These are phyloP conservation scores for Ptiloglossa arizonensis DNA, from an alignment of 1,140 invertebrate genomes.

Conservation along the genomic window DNA sequence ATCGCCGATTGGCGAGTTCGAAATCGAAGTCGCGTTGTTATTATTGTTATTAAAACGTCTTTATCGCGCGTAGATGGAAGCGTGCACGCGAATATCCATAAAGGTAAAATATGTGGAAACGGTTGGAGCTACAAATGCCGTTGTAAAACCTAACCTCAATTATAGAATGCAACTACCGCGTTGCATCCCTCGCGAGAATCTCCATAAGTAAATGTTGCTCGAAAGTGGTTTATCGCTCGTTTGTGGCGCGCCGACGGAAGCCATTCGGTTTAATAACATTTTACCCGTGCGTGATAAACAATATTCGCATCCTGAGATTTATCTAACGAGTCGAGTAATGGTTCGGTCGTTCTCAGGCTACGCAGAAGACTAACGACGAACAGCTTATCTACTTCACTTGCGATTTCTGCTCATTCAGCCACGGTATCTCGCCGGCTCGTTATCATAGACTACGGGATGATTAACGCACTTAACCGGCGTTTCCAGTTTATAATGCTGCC, in stretches of 20 bases:
- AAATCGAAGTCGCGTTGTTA: too few species aligned
- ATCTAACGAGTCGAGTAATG: conserved; percentile 20
- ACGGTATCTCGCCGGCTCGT: conserved; percentile 18
- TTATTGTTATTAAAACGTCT: too few species aligned
- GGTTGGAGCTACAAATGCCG: too few species aligned
- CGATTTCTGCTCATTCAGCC: conserved; percentile 26
- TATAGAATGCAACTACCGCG: too few species aligned
- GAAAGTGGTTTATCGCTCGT: neutral
- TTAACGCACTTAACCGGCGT: conserved; percentile 24
- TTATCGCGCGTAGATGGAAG: too few species aligned
- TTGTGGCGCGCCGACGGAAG: neutral
- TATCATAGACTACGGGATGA: conserved; percentile 31
- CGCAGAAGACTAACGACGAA: neutral
- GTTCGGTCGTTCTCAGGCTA: conserved; percentile 11
- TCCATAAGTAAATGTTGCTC: neutral
- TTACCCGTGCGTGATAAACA: neutral
- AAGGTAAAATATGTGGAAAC: too few species aligned
- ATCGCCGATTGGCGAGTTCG: too few species aligned
- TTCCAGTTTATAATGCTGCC: conserved; percentile 15
- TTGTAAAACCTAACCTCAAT: too few species aligned
- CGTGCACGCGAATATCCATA: too few species aligned
- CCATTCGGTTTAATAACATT: neutral
- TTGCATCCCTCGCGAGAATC: neutral
- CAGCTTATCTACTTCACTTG: conserved; percentile 27
- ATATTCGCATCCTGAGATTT: conserved; percentile 2